Base-by-base conservation (phyloP, 2,888 invertebrate genomes). In the Dermolepida albohirtum region DNA sequence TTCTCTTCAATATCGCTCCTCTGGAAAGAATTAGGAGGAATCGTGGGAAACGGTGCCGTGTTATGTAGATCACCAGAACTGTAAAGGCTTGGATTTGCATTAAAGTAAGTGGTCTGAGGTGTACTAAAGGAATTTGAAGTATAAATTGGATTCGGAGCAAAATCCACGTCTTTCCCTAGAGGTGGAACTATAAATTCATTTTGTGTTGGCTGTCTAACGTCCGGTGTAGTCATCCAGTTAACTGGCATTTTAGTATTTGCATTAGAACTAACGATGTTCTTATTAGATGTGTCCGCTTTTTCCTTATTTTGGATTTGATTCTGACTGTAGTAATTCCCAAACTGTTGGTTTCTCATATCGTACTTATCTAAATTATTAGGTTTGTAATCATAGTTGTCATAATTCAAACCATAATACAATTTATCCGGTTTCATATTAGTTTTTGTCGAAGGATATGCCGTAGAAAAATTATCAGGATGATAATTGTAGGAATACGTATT, bases 221-320 rank as follows among this genome's bases (percentile, higher is more conserved):
- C 87, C 0, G 87, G 87, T 0, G 87, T 84, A 74, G 88, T 88
- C 88, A 89, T 89, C 88, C 88, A 88, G 74, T 89, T 89, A 0
- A 88, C 86, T 0, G 87, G 86, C 4, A 85, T 83, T 71, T 85
- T 83, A 12, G 22, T 41, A 43, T 57, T 68, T 22, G 39, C 41
- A 27, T 44, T 64, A 12, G 51, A 11, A 52, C 57, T 62, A 16
- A 47, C 6, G 27, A 43, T 62, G 27, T 16, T 62, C 16, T 62
- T 62, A 39, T 62, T 62, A 7, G 29, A 12, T 11, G 47, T 0
- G 16, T 47, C 59, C 5, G 47, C 10, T 34, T 62, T 62, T 10
- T 62, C 59, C 14, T 62, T 66, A 14, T 11, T 54, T 14, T 29
- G 51, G 12, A 17, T 27, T 14, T 67, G 29, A 43, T 34, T 63